These are phyloP conservation scores for Notiomystis cincta DNA, from an alignment of 2,113 vertebrate genomes.

Conservation along the genomic window DNA sequence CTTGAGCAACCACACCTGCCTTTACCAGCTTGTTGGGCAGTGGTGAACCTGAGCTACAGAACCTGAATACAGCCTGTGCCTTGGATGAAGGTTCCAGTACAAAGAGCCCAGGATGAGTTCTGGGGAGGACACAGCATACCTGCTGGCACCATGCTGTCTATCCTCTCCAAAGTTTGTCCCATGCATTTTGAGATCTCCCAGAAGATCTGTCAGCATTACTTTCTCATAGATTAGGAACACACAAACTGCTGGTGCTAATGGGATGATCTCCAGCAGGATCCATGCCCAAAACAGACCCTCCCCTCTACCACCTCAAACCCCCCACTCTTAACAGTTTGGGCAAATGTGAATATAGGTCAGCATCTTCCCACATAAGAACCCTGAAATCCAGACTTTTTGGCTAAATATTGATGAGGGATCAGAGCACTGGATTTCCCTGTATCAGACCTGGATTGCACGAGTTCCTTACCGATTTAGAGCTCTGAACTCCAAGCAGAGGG, in stretches of 20 bases:
- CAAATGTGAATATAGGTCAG: background rate
- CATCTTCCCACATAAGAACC: background rate
- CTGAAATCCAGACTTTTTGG: background rate
- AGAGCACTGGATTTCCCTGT: background rate
- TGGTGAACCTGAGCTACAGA: background rate
- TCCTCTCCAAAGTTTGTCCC: background rate
- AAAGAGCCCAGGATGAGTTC: background rate
- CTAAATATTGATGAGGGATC: background rate
- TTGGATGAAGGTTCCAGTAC: background rate
- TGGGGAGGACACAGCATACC: background rate
- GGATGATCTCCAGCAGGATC: background rate
- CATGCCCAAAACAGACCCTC: background rate
- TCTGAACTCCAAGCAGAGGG: conserved; percentile 87
- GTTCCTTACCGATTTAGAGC: conserved; percentile 83
- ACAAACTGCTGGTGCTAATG: background rate
- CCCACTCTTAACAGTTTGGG: background rate
- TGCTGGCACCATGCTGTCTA: background rate
- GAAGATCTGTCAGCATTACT: background rate
- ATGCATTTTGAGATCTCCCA: background rate
- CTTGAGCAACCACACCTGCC: background rate
- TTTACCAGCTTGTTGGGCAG: background rate
- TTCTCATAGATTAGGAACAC: background rate
- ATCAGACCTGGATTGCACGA: background rate
- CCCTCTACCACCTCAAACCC: background rate
- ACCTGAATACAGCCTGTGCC: background rate